Evolutionary conservation across 2,888 invertebrate species (phyloP).

Genomic region (Drosophila kokeensis): DNA sequence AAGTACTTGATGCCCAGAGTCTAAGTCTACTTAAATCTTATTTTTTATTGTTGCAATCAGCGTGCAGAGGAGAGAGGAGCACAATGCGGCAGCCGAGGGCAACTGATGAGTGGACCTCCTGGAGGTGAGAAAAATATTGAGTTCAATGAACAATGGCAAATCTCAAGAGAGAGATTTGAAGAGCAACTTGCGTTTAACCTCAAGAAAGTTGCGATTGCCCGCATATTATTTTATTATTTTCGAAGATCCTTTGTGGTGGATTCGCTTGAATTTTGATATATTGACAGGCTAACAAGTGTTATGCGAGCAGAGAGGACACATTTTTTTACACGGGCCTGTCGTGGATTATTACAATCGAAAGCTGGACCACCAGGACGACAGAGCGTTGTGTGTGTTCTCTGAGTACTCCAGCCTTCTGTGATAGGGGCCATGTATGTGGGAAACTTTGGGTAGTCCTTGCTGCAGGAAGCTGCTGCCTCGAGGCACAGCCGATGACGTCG

Average conservation of each 20-base stretch:
- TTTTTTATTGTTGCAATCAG: slow-evolving; percentile 72
- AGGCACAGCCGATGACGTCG: slow-evolving; percentile 59
- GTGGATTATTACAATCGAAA: slow-evolving; percentile 65
- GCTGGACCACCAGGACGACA: slow-evolving; percentile 71
- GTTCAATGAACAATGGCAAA: slow-evolving; percentile 58
- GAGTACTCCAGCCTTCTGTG: neutral
- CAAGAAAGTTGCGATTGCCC: slow-evolving; percentile 80
- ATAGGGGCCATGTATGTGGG: slow-evolving; percentile 68
- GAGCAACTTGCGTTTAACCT: slow-evolving; percentile 81
- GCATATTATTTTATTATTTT: slow-evolving; percentile 54
- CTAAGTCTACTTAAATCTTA: slow-evolving; percentile 65
- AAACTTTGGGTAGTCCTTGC: slow-evolving; percentile 47
- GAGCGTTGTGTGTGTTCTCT: slow-evolving; percentile 74
- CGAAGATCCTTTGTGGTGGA: slow-evolving; percentile 35
- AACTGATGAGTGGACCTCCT: slow-evolving; percentile 84
- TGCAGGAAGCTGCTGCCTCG: slow-evolving; percentile 45
- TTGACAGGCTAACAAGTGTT: slow-evolving; percentile 82
- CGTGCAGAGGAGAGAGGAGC: slow-evolving; percentile 21
- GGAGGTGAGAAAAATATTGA: slow-evolving; percentile 84
- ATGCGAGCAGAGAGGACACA: slow-evolving; percentile 72
- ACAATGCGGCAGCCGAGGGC: slow-evolving; percentile 56
- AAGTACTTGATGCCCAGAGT: slow-evolving; percentile 71
- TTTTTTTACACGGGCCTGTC: slow-evolving; percentile 48
- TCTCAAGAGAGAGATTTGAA: slow-evolving; percentile 3
- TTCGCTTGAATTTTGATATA: slow-evolving; percentile 60